phyloP scores from a whole-genome alignment of 2,888 invertebrate species.

The Plebejus melissa region DNA sequence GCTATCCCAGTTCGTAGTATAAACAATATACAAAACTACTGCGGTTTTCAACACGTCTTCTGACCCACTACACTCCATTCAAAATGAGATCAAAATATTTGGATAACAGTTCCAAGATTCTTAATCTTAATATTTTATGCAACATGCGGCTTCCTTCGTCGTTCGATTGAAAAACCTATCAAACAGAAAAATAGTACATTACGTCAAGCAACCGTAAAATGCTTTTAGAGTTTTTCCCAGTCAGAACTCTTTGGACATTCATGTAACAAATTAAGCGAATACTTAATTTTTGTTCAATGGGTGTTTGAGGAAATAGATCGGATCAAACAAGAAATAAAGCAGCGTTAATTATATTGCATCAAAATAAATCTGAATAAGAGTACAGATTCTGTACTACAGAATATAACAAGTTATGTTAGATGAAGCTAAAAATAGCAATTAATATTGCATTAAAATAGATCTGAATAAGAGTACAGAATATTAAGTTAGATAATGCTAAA shows the following conservation, averaged over 20 bases:
- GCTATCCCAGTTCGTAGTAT: slow-evolving; percentile 3
- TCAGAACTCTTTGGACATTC: too few relatives aligned
- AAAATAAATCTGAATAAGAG: background rate
- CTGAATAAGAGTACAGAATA: background rate
- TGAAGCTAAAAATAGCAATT: background rate
- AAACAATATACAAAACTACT: slow-evolving; percentile 3
- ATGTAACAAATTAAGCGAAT: too few relatives aligned
- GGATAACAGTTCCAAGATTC: background rate
- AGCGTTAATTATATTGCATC: background rate
- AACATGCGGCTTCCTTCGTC: background rate
- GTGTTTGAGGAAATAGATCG: too few relatives aligned
- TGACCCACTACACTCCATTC: slow-evolving; percentile 5
- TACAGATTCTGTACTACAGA: too few relatives aligned
- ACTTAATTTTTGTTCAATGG: too few relatives aligned
- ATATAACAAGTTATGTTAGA: too few relatives aligned
- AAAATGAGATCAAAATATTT: slow-evolving; percentile 15
- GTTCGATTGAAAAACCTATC: background rate
- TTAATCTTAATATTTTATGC: background rate
- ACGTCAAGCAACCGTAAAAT: too few relatives aligned
- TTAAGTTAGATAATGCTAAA: background rate
- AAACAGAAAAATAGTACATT: too few relatives aligned
- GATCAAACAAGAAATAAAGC: background rate
- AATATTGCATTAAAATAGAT: background rate
- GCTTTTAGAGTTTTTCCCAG: too few relatives aligned
- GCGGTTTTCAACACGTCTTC: background rate